Percentiles rank a stretch among this genome's conserved stretches.
Evolutionary conservation across 2,113 vertebrate genomes (phyloP).

Genomic region (Camelus bactrianus): DNA sequence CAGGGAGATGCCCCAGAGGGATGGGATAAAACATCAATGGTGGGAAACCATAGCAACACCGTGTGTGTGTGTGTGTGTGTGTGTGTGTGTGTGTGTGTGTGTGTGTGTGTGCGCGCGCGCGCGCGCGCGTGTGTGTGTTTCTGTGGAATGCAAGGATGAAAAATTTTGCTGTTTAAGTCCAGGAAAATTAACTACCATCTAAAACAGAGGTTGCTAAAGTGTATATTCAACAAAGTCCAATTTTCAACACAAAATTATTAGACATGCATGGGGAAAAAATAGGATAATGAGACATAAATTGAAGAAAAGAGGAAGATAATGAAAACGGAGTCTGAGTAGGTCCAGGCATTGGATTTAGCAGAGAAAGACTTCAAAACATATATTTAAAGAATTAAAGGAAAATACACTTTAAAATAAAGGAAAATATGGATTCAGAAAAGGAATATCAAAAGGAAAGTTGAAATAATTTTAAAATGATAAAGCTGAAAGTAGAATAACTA

Average conservation of each 20-base stretch:
- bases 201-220: not conserved
- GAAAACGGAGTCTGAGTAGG: not conserved
- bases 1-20: not conserved
- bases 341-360: not conserved
- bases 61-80: no score
- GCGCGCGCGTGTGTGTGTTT: not conserved
- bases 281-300: not conserved
- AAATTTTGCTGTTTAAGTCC: not conserved
- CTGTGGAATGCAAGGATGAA: not conserved
- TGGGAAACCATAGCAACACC: not conserved
- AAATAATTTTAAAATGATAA: not conserved
- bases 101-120: no score
- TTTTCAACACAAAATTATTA: not conserved
- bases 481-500: not conserved
- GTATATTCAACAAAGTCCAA: not conserved
- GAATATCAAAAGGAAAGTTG: not conserved
- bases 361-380: not conserved
- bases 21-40: not conserved
- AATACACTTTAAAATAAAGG: not conserved
- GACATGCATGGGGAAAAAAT: not conserved
- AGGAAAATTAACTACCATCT: not conserved
- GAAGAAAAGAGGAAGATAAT: not conserved
- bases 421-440: not conserved
- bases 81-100: no score
- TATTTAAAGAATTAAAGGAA: not conserved